Percentiles rank a stretch among this genome's conserved stretches.
These are phyloP conservation scores for Spialia ferax DNA, from an alignment of 2,888 invertebrate genomes.

Conservation along the genomic window DNA sequence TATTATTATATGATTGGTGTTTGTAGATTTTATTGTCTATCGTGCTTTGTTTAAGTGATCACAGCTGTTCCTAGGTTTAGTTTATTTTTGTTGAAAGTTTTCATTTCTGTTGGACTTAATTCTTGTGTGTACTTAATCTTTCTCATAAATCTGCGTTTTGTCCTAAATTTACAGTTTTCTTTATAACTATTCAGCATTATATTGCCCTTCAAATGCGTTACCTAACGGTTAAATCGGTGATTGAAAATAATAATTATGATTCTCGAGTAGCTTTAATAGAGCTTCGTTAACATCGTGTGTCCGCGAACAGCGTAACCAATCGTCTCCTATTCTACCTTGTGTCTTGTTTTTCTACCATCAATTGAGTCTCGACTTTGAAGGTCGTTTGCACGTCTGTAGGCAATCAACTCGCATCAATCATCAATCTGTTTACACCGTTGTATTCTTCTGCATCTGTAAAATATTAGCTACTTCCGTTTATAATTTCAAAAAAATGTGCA, in stretches of 20 bases:
- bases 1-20: not conserved
- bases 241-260: slow-evolving; percentile 21
- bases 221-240: not conserved
- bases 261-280: slow-evolving; percentile 32
- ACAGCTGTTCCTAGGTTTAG: not conserved
- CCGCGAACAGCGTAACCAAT: slow-evolving; percentile 23
- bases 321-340: slow-evolving; percentile 25
- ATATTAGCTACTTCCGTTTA: slow-evolving; percentile 38
- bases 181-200: not conserved
- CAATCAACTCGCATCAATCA: slow-evolving; percentile 38
- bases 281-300: slow-evolving; percentile 35
- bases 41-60: not conserved
- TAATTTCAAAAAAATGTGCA: slow-evolving; percentile 31
- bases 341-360: slow-evolving; percentile 30
- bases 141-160: no score
- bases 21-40: not conserved
- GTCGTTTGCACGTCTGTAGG: slow-evolving; percentile 30
- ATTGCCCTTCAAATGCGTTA: slow-evolving; percentile 10
- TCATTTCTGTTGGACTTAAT: no score
- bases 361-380: slow-evolving; percentile 35
- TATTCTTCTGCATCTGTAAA: slow-evolving; percentile 33
- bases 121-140: no score
- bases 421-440: slow-evolving; percentile 32
- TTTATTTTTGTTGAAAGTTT: not conserved
- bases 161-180: not conserved